These are phyloP conservation scores for Lithophane semibrunnea DNA, from an alignment of 2,888 invertebrate genomes.

Conservation along the genomic window DNA sequence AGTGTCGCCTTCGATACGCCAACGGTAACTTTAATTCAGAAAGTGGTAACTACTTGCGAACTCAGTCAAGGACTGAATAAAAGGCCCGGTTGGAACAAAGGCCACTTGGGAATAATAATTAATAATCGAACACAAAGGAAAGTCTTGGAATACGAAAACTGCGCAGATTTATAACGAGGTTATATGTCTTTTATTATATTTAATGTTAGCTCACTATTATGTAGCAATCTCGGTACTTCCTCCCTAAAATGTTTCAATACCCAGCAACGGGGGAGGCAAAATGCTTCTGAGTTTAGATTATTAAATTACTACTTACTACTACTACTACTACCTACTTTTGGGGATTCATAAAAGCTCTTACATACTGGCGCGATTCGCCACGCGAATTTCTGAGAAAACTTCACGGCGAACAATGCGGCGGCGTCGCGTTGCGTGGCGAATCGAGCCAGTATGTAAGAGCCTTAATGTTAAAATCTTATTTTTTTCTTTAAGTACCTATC, in stretches of 20 bases:
- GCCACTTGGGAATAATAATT: conserved; percentile 80
- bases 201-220: conserved; percentile 42
- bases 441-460: too few relatives aligned
- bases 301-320: conserved; percentile 27
- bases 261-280: neutral
- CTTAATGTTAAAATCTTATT: neutral
- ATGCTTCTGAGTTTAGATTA: conserved; percentile 25
- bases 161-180: conserved; percentile 60
- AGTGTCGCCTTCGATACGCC: conserved; percentile 68
- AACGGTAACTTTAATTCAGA: conserved; percentile 68
- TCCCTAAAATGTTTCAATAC: conserved; percentile 35
- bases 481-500: neutral
- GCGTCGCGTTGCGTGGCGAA: too few relatives aligned
- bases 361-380: too few relatives aligned
- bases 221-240: conserved; percentile 30
- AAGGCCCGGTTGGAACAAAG: conserved; percentile 79
- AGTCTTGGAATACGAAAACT: conserved; percentile 74
- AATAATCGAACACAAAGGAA: conserved; percentile 83
- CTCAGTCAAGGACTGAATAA: conserved; percentile 72
- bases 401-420: too few relatives aligned
- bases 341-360: too few relatives aligned
- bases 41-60: conserved; percentile 75
- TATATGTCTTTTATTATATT: conserved; percentile 63
- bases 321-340: neutral
- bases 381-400: too few relatives aligned